phyloP scores from a whole-genome alignment of 2,888 invertebrate species.

The Heteropelma amictum region DNA sequence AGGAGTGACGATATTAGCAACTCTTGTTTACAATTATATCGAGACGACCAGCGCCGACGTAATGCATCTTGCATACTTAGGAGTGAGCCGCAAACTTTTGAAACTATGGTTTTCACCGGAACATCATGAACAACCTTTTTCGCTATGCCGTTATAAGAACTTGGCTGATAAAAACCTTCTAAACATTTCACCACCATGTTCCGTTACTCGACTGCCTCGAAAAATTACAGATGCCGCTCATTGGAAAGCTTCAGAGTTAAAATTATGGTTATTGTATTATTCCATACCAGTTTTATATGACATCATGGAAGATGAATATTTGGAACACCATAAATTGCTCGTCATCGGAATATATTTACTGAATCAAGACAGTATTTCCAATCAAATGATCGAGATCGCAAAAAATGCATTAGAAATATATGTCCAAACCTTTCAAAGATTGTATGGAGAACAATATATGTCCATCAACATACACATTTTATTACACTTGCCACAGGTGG shows the following conservation, averaged over 20 bases:
- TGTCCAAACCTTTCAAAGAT: neutral
- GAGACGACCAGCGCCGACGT: constrained; percentile 46
- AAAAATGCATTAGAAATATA: neutral
- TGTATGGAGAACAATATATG: neutral
- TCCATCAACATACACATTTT: neutral
- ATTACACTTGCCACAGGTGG: neutral
- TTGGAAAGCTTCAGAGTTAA: constrained; percentile 59
- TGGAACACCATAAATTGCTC: constrained; percentile 54
- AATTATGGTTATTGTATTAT: constrained; percentile 55
- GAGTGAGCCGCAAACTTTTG: constrained; percentile 47
- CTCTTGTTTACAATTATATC: constrained; percentile 47
- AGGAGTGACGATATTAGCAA: constrained; percentile 40
- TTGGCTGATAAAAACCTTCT: neutral
- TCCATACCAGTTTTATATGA: constrained; percentile 54
- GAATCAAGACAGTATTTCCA: constrained; percentile 47
- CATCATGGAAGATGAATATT: constrained; percentile 49
- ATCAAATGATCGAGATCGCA: constrained; percentile 36
- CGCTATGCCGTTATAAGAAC: neutral
- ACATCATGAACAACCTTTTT: too few relatives aligned
- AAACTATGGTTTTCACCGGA: too few relatives aligned
- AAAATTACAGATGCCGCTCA: constrained; percentile 33
- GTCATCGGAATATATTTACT: constrained; percentile 52
- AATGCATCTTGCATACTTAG: constrained; percentile 56
- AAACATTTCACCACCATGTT: constrained; percentile 41
- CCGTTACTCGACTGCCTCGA: constrained; percentile 45